Evolutionary conservation across 2,888 invertebrate species (phyloP).

Genomic region (Stenichneumon culpator): DNA sequence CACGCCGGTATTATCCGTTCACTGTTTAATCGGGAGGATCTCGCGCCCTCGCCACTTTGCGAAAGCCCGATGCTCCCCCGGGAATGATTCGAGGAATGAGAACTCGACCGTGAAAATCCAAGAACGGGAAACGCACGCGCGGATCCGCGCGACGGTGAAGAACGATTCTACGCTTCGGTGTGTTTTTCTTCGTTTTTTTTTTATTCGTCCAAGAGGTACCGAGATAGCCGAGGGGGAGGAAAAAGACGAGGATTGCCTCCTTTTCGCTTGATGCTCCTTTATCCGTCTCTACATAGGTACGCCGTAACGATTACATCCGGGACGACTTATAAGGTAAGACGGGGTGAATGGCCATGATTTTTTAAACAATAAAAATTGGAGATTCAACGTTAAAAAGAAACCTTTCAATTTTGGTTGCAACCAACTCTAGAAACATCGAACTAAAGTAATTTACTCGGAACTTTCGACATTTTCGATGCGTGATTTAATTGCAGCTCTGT

Average conservation of each 20-base stretch:
- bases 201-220: not conserved
- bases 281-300: slow-evolving; percentile 70
- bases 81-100: slow-evolving; percentile 50
- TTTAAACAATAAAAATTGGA: too few relatives aligned
- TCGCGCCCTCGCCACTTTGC: slow-evolving; percentile 38
- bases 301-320: slow-evolving; percentile 80
- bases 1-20: slow-evolving; percentile 49
- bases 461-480: too few relatives aligned
- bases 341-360: too few relatives aligned
- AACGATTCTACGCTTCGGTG: slow-evolving; percentile 20
- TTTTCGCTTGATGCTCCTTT: slow-evolving; percentile 26
- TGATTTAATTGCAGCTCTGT: too few relatives aligned
- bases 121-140: slow-evolving; percentile 19
- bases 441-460: too few relatives aligned
- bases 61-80: slow-evolving; percentile 21
- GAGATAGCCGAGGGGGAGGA: not conserved
- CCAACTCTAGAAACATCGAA: too few relatives aligned
- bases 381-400: too few relatives aligned
- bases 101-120: slow-evolving; percentile 45
- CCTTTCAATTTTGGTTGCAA: too few relatives aligned
- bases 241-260: slow-evolving; percentile 28
- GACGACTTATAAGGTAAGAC: slow-evolving; percentile 66
- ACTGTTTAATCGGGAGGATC: slow-evolving; percentile 48
- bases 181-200: slow-evolving; percentile 10
- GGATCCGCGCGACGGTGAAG: not conserved